phyloP scores from a whole-genome alignment of 2,888 invertebrate genomes.

The Drosophila picticornis region DNA sequence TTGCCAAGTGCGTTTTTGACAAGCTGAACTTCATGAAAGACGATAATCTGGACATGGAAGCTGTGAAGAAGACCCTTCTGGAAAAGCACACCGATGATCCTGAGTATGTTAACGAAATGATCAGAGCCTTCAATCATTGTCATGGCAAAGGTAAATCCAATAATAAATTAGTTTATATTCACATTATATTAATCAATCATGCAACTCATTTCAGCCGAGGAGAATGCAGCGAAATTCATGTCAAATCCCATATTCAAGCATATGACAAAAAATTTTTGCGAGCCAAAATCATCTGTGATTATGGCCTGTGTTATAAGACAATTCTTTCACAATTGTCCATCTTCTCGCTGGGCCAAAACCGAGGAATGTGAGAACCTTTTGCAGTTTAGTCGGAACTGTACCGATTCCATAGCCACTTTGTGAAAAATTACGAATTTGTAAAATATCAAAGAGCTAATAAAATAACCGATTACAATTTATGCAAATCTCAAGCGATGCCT shows the following conservation, averaged over 20 bases:
- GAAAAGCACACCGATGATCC: conserved; percentile 51
- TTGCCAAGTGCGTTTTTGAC: conserved; percentile 68
- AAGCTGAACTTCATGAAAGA: conserved; percentile 61
- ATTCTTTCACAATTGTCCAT: conserved; percentile 79
- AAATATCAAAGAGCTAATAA: conserved; percentile 3
- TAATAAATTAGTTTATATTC: background rate
- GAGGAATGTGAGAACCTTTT: conserved; percentile 65
- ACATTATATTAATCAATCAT: background rate
- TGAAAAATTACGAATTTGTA: background rate
- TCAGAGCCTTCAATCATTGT: conserved; percentile 77
- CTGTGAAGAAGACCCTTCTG: conserved; percentile 49
- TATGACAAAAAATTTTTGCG: conserved; percentile 52
- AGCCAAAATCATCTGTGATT: conserved; percentile 70
- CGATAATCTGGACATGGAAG: conserved; percentile 64
- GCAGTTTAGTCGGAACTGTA: conserved; percentile 65
- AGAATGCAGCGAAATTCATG: conserved; percentile 61
- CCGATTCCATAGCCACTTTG: conserved; percentile 46
- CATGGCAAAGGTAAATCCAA: conserved; percentile 61
- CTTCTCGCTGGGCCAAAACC: conserved; percentile 70
- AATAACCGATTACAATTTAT: background rate
- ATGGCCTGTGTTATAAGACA: conserved; percentile 69
- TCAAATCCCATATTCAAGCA: conserved; percentile 58
- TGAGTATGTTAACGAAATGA: conserved; percentile 76
- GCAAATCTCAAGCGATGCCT: background rate
- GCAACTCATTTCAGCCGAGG: conserved; percentile 55